phyloP scores from a whole-genome alignment of 2,113 vertebrate genomes.

The Sander lucioperca region DNA sequence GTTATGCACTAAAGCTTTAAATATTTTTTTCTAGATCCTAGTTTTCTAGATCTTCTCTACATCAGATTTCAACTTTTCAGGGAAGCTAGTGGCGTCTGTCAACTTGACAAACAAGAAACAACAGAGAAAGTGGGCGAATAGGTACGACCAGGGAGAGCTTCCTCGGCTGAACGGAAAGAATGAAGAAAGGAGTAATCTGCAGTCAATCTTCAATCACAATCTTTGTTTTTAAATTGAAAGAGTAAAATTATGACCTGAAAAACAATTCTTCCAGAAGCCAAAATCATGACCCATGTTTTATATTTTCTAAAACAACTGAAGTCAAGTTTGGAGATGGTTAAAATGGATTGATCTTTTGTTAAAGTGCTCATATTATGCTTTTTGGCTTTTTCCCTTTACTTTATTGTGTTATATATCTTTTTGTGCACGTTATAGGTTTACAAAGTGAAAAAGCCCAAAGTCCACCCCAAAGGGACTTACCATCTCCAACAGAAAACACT shows the following conservation, averaged over 20 bases:
- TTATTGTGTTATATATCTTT: too few relatives aligned
- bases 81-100: slow-evolving; percentile 3
- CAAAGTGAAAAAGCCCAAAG: too few relatives aligned
- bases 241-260: slow-evolving; percentile 6
- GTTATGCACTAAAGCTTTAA: too few relatives aligned
- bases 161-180: slow-evolving; percentile 61
- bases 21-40: background rate
- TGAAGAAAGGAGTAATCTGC: slow-evolving; percentile 76
- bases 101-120: slow-evolving; percentile 41
- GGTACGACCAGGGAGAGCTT: slow-evolving; percentile 45
- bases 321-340: background rate
- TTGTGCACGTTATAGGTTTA: too few relatives aligned
- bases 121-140: slow-evolving; percentile 58
- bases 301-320: background rate
- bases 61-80: slow-evolving; percentile 10
- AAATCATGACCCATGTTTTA: slow-evolving; percentile 5
- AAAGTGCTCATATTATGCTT: too few relatives aligned
- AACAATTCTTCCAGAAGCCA: background rate
- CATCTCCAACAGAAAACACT: too few relatives aligned
- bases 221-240: slow-evolving; percentile 1
- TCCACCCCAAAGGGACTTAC: too few relatives aligned
- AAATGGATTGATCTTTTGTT: background rate
- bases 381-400: too few relatives aligned
- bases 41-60: background rate
- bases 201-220: too few relatives aligned